Base-by-base conservation (phyloP, 2,888 invertebrate genomes). In the Platycheirus rosarum region DNA sequence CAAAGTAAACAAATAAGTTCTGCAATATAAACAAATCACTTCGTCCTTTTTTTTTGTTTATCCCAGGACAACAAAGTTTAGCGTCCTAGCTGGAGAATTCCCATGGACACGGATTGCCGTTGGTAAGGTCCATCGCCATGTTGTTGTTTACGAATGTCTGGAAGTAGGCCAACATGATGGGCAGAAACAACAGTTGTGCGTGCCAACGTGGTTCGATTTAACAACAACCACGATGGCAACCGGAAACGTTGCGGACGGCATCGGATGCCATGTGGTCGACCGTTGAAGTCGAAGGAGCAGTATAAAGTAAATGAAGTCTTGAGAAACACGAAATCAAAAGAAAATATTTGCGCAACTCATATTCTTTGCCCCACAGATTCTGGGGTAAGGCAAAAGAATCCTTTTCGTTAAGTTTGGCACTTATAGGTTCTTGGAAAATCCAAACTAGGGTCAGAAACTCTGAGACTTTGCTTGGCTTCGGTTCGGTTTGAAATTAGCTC, bases 381-480 rank as follows among this genome's bases (percentile, higher is more conserved):
- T 5, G 29, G 40, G 62, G 68, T 55, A 76, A 71, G 63, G 7
- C 53, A 57, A 74, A 65, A 40, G 9, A 71, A 48, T 51, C 14
- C 16, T 29, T 48, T 82, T 77, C 80, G 80, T 82, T 82, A 68
- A 75, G 80, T 82, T 82, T 62, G 14, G 32, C 42, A 48, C n/a
- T n/a, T 37, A 53, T 55, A 77, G 55, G 18, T 51, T 44, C 23
- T 69, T 44, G 76, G 48, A 13, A 53, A 71, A 71, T 7, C 42
- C 62, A 42, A 68, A 55, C 71, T 68, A 3, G 29, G 49, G 86
- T 89, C 90, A 89, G 90, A 89, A 89, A 87, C 86, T 87, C 87
- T 87, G 87, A 87, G 90, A 87, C 87, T 87, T 86, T 88, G 88
- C 88, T 86, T 85, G 88, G 86, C 86, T 86, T 87, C 89, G 90